Evolutionary conservation across 1,140 invertebrate genomes (phyloP).

Genomic region (Ceratina japonica): DNA sequence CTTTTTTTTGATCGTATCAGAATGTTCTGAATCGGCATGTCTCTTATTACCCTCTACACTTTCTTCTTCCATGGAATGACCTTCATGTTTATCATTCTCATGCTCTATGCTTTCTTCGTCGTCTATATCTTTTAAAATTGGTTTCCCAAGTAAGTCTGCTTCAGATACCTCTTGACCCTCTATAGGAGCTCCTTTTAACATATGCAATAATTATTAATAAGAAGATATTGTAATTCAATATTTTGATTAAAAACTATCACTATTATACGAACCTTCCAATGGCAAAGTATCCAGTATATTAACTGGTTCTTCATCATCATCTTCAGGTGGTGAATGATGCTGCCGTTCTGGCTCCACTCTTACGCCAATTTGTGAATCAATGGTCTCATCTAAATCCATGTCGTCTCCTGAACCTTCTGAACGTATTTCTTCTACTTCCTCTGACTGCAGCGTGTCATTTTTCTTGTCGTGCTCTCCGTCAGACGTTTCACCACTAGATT

Average conservation of each 20-base stretch:
- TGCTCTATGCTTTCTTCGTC: constrained; percentile 74
- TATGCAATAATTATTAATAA: constrained; percentile 13
- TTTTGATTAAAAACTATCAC: constrained; percentile 5
- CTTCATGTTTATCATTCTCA: constrained; percentile 68
- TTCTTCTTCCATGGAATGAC: constrained; percentile 71
- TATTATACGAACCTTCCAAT: constrained; percentile 71
- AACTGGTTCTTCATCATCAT: constrained; percentile 72
- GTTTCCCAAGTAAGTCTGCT: constrained; percentile 74
- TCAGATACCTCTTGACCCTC: constrained; percentile 77
- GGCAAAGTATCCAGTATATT: constrained; percentile 77
- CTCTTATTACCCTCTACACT: constrained; percentile 67
- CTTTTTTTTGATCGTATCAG: constrained; percentile 69
- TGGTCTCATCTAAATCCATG: constrained; percentile 78
- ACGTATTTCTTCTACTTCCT: constrained; percentile 73
- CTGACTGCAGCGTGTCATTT: constrained; percentile 60
- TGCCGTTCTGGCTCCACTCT: constrained; percentile 72
- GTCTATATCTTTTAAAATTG: constrained; percentile 72
- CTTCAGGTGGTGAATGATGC: constrained; percentile 62
- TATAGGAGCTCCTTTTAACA: constrained; percentile 72
- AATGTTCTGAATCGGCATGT: constrained; percentile 67
- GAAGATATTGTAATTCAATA: constrained; percentile 12
- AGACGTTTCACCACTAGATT: constrained; percentile 71
- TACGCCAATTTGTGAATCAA: constrained; percentile 77
- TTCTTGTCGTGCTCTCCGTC: constrained; percentile 71
- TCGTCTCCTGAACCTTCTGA: constrained; percentile 77